Base-by-base conservation (phyloP, 1,140 invertebrate species). In the Drosophila ohnishii region DNA sequence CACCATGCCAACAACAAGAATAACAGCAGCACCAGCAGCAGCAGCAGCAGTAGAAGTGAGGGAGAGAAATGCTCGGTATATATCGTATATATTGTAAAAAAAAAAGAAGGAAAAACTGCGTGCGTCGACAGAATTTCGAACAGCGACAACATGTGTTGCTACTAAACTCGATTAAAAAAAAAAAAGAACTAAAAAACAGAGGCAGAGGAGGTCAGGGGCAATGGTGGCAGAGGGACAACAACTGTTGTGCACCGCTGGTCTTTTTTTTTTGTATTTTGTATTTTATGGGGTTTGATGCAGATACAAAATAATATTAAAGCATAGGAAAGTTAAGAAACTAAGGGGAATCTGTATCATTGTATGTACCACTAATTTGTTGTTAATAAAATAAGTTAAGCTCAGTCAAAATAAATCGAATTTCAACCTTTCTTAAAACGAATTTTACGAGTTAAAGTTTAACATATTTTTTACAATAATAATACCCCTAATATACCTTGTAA, bases 1-100 rank as follows among this genome's bases (percentile, higher is more conserved):
- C 76, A 69, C 81, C 88, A 90, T 90, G 88, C 81, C 88, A 80
- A 88, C 87, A 70, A 59, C 57, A 58, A 53, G 48, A 74, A 77
- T 47, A 84, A 51, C 63, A 82, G 37, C 50, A 67, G 37, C 37
- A 80, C 7, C 45, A 58, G 44, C 65, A 57, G 22, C 57, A 53
- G 22, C 56, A 67, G 35, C 60, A 28, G 25, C 25, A 28, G 25
- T 28, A 28, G 25, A 28, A 28, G 19, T 56, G 42, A 64, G 62
- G 57, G 62, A 62, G 62, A 65, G 32, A 42, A 42, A 40, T 40
- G 19, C 35, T 40, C 4, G 32, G 16, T 22, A 25, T 44, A 34
- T 56, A 30, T 60, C 19, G 16, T 34, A 59, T 59, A 59, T 28
- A 16, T 32, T 7, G 14, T 59, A 37, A 65, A 61, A 37, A 62